A percentile compares a stretch with the other conserved stretches of the same genome.
Evolutionary conservation across 2,888 invertebrate species (phyloP).

Genomic region (Acleris emargana): DNA sequence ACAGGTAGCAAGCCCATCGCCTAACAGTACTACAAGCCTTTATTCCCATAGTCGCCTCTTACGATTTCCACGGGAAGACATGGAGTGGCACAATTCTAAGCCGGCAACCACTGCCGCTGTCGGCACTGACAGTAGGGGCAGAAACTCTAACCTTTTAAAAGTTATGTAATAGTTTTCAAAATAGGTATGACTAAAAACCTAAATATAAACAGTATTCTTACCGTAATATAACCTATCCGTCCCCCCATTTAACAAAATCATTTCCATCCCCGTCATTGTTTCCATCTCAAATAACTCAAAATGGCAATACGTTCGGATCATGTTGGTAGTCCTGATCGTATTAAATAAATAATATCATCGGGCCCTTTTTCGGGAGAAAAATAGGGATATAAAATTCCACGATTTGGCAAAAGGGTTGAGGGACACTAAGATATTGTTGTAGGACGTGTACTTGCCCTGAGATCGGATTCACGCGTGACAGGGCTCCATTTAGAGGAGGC

Average conservation of each 20-base stretch:
- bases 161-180: neutral
- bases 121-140: too few relatives aligned
- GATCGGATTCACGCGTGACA: conserved; percentile 13
- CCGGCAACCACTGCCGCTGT: too few relatives aligned
- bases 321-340: conserved; percentile 36
- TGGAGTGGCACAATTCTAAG: too few relatives aligned
- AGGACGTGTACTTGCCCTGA: conserved; percentile 20
- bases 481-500: neutral
- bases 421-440: conserved; percentile 34
- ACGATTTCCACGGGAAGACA: too few relatives aligned
- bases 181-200: too few relatives aligned
- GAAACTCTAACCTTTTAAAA: too few relatives aligned
- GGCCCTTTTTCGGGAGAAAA: conserved; percentile 30
- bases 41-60: too few relatives aligned
- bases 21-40: too few relatives aligned
- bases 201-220: neutral
- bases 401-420: conserved; percentile 37
- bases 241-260: neutral
- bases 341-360: conserved; percentile 38
- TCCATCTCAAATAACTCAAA: conserved; percentile 27
- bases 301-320: conserved; percentile 29
- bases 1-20: too few relatives aligned
- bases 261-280: conserved; percentile 16
- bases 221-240: too few relatives aligned
- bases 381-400: conserved; percentile 37